Base-by-base conservation (phyloP, 2,113 vertebrate genomes). In the Hemiscyllium ocellatum region DNA sequence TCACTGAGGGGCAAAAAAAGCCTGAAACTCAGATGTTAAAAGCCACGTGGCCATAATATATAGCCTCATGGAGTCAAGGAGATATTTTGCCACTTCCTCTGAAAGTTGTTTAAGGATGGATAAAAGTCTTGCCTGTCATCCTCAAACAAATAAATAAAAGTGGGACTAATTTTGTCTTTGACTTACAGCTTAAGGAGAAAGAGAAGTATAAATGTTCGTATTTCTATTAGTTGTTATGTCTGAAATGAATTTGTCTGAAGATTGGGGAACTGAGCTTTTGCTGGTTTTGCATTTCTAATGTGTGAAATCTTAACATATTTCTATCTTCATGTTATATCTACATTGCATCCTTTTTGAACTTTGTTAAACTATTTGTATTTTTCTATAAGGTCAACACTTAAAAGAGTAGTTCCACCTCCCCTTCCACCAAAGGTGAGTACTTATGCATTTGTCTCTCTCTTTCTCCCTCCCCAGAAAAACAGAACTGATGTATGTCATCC, bases 381-480 rank as follows among this genome's bases (percentile, higher is more conserved):
- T 95, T 66, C 89, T 47, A 76, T 96, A 96, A 99, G 99, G 72
- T 98, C 98, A 0, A 99, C 99, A 0, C 97, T 99, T 29, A 99
- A 99, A 96, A 97, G 98, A 94, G 98, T 97, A 69, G 66, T 98
- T 96, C 99, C 99, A 0, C 99, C 99, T 96, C 99, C 99, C 0
- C 97, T 99, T 37, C 99, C 99, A 96, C 99, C 99, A 26, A 99
- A 99, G 98, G 99, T 99, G 96, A 98, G 97, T 76, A 4, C 8
- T 17, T 2, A 24, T 26, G 47, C 26, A 33, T 29, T n/a, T 29
- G 26, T 33, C 29, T 33, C 72, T 80, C 29, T 78, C 37, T 1
- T n/a, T 69, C 65, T 19, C 56, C 56, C 56, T 61, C 56, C 56
- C 56, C 10, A 61, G 10, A 61, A 56, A 12, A 61, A 61, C 56